Conservation (phyloP, 2,113 vertebrate genomes). For the Haemorhous mexicanus region DNA sequence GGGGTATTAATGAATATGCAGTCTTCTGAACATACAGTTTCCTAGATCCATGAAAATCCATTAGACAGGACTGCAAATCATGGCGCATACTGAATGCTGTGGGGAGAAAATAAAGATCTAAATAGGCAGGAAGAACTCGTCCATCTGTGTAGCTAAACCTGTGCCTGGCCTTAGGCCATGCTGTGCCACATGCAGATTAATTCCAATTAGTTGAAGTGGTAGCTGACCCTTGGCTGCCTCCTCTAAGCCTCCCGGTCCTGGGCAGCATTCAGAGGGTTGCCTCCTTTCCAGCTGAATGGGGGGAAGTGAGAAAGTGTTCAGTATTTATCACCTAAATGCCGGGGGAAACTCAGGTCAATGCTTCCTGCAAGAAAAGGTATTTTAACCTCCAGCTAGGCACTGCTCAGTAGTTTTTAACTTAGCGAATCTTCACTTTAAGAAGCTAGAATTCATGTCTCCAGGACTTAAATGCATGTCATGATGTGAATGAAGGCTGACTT, state of each 20-base stretch:
- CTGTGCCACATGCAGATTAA: slow-evolving; percentile 14
- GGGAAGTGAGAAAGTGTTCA: neutral
- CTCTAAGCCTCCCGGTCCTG: neutral
- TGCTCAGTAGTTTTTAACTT: neutral
- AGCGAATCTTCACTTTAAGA: neutral
- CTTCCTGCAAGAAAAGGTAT: neutral
- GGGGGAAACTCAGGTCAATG: neutral
- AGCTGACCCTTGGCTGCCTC: slow-evolving; percentile 49
- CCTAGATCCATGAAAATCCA: neutral
- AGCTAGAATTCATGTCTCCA: neutral
- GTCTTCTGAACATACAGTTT: neutral
- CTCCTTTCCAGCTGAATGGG: neutral
- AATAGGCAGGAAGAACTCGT: neutral
- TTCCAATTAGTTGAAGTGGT: slow-evolving; percentile 36
- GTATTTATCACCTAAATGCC: neutral
- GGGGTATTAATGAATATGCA: neutral
- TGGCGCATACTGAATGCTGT: neutral
- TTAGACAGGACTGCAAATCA: neutral
- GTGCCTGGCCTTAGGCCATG: neutral
- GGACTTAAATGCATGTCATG: neutral
- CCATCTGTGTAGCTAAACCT: slow-evolving; percentile 23
- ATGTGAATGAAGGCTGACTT: neutral
- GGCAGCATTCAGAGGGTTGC: neutral
- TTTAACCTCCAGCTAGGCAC: neutral
- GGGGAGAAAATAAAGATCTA: neutral